Evolutionary conservation across 2,888 invertebrate species (phyloP).

Genomic region (Cloeon dipterum): DNA sequence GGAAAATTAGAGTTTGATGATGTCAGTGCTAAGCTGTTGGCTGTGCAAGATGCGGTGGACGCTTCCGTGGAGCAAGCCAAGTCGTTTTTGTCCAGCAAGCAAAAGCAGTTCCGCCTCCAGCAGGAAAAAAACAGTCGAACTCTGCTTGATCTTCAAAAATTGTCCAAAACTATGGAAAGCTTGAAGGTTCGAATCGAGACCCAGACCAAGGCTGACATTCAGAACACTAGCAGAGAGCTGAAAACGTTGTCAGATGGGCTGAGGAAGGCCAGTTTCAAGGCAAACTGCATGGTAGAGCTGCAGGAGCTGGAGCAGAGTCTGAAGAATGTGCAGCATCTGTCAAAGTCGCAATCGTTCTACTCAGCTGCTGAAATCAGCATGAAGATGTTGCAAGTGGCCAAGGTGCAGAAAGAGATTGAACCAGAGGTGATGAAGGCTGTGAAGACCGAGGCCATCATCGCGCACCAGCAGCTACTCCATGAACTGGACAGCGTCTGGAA

Average conservation of each 20-base stretch:
- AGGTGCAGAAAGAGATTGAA: conserved; percentile 24
- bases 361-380: conserved; percentile 27
- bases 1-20: too few relatives aligned
- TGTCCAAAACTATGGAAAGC: too few relatives aligned
- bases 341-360: conserved; percentile 15
- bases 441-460: conserved; percentile 20
- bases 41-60: too few relatives aligned
- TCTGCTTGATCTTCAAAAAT: too few relatives aligned
- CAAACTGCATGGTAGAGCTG: conserved; percentile 22
- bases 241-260: conserved; percentile 28
- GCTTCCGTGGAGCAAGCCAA: too few relatives aligned
- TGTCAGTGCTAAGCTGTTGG: too few relatives aligned
- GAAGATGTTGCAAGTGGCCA: conserved; percentile 18
- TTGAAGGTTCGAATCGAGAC: too few relatives aligned
- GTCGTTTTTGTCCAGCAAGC: too few relatives aligned
- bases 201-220: conserved; percentile 34
- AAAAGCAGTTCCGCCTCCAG: too few relatives aligned
- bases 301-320: conserved; percentile 19
- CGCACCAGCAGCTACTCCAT: conserved; percentile 22
- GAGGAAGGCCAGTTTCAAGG: conserved; percentile 28
- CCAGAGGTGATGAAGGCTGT: conserved; percentile 27
- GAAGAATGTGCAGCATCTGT: conserved; percentile 15
- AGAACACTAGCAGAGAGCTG: conserved; percentile 33
- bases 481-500: conserved; percentile 26
- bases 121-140: too few relatives aligned